Percentiles rank a stretch among this genome's conserved stretches.
Conservation (phyloP, 2,797 vertebrate species). For the Hydrophis major region DNA sequence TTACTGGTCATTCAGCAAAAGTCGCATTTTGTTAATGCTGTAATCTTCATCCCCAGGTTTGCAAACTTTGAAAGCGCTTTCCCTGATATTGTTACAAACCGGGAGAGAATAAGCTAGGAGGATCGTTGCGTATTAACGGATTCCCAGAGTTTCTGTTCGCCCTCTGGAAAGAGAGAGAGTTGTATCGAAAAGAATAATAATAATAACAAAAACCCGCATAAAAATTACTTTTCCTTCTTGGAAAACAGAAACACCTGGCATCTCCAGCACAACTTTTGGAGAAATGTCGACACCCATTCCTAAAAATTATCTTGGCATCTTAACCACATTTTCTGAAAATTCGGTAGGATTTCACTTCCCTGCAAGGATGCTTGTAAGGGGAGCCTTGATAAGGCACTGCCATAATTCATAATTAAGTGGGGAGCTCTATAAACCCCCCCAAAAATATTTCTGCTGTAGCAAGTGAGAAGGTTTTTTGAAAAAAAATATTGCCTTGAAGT, state of each 20-base stretch:
- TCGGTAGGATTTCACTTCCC: background rate
- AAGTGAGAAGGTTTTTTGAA: background rate
- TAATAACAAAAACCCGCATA: background rate
- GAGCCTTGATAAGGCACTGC: background rate
- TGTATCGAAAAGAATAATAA: background rate
- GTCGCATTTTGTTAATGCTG: background rate
- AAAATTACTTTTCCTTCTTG: background rate
- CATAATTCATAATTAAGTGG: background rate
- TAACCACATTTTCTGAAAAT: background rate
- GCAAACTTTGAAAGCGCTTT: background rate
- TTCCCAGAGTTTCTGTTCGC: background rate
- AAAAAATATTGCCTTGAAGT: background rate
- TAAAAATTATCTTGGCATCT: background rate
- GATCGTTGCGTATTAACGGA: background rate
- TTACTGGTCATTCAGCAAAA: background rate
- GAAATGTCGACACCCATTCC: background rate
- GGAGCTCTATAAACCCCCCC: background rate
- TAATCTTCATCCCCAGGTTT: background rate
- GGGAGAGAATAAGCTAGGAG: background rate
- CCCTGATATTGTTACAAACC: background rate
- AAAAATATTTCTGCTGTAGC: background rate
- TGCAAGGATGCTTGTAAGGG: background rate
- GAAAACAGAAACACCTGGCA: background rate
- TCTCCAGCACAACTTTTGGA: background rate
- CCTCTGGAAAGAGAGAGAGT: background rate